phyloP scores from a whole-genome alignment of 1,140 invertebrate genomes.

The Drosophila baimaii region DNA sequence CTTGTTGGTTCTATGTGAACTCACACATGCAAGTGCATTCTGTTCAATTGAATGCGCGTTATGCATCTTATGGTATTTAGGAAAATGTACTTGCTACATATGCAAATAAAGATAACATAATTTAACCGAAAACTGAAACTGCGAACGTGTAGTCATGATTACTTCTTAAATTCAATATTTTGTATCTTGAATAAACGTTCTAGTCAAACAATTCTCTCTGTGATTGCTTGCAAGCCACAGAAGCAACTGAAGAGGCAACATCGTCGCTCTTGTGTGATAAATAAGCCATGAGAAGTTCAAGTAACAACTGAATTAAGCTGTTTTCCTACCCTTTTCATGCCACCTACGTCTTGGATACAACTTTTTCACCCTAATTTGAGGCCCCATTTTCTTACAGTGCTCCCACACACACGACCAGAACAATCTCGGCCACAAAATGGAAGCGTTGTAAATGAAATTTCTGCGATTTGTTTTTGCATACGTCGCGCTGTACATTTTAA shows the following conservation, averaged over 20 bases:
- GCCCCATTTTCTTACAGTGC: constrained; percentile 1
- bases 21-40: no score
- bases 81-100: no score
- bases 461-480: constrained; percentile 68
- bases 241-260: background rate
- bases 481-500: constrained; percentile 54
- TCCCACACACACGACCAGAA: constrained; percentile 22
- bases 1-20: no score
- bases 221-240: background rate
- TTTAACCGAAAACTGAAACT: no score
- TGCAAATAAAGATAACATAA: no score
- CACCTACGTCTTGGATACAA: no score
- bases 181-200: no score
- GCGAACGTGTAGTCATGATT: no score
- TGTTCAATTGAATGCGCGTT: no score
- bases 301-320: background rate
- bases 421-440: constrained; percentile 35
- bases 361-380: background rate
- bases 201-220: background rate
- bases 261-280: no score
- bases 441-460: constrained; percentile 51
- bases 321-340: background rate
- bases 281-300: background rate
- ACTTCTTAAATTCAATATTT: background rate
- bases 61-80: no score